These are phyloP conservation scores for Drosophila orena DNA, from an alignment of 1,140 invertebrate species.

Conservation along the genomic window DNA sequence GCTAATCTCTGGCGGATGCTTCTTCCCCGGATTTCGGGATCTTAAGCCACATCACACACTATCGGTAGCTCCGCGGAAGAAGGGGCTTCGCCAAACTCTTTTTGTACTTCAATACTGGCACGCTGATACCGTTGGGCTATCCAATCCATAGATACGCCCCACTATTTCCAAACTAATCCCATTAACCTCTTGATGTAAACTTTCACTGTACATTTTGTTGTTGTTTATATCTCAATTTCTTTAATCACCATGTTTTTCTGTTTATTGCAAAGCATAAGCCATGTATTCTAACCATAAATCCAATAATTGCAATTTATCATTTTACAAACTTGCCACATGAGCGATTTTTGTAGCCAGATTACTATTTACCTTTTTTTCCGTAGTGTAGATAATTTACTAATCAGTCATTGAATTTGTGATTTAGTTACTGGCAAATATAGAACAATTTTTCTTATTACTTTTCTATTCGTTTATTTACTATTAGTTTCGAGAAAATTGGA, in stretches of 20 bases:
- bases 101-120: constrained; percentile 20
- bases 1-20: constrained; percentile 18
- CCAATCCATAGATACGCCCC: constrained; percentile 1
- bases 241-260: constrained; percentile 1
- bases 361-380: not conserved
- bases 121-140: not conserved
- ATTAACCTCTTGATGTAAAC: constrained; percentile 9
- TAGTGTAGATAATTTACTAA: constrained; percentile 31
- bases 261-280: not conserved
- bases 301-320: not conserved
- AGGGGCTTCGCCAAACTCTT: not conserved
- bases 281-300: not conserved
- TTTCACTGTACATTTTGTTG: not conserved
- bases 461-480: not conserved
- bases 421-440: constrained; percentile 29
- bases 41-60: constrained; percentile 25
- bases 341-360: constrained; percentile 3
- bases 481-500: too few species aligned
- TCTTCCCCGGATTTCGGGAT: constrained; percentile 7
- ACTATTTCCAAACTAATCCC: constrained; percentile 1
- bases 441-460: constrained; percentile 6
- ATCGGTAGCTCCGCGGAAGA: not conserved
- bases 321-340: constrained; percentile 2
- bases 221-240: not conserved
- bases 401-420: constrained; percentile 22